These are phyloP conservation scores for Sinonovacula constricta DNA, from an alignment of 1,140 invertebrate genomes.

Conservation along the genomic window DNA sequence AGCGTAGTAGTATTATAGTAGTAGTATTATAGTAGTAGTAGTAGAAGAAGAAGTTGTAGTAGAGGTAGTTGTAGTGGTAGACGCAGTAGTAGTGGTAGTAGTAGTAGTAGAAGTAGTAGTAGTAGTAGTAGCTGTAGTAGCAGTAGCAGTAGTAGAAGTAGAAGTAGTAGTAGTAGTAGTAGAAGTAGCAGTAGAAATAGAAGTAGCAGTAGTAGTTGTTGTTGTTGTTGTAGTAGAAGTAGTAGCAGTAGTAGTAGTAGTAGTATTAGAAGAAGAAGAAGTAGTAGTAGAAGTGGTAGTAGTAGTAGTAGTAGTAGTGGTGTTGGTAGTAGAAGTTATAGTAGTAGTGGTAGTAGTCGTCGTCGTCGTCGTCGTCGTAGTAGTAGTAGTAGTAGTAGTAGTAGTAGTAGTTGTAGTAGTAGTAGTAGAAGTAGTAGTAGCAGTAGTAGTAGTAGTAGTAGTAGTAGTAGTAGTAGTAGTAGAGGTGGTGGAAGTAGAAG, in stretches of 20 bases:
- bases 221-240: background rate
- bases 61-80: constrained; percentile 7
- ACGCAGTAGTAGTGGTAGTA: too few species aligned
- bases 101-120: constrained; percentile 21
- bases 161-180: background rate
- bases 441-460: constrained; percentile 3
- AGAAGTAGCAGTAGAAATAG: too few species aligned
- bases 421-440: constrained; percentile 1
- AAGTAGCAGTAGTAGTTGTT: background rate
- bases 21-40: constrained; percentile 23
- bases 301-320: constrained; percentile 23
- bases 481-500: background rate
- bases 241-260: background rate
- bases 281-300: constrained; percentile 15
- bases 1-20: too few species aligned
- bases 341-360: too few species aligned
- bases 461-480: constrained; percentile 8
- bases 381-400: background rate
- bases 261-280: too few species aligned
- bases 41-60: constrained; percentile 29
- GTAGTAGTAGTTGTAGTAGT: background rate
- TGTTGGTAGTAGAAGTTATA: too few species aligned
- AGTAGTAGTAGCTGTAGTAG: constrained; percentile 34
- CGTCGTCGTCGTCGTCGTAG: too few species aligned
- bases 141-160: constrained; percentile 9